These are phyloP conservation scores for Trichomalopsis sarcophagae DNA, from an alignment of 1,140 invertebrate species.

Conservation along the genomic window DNA sequence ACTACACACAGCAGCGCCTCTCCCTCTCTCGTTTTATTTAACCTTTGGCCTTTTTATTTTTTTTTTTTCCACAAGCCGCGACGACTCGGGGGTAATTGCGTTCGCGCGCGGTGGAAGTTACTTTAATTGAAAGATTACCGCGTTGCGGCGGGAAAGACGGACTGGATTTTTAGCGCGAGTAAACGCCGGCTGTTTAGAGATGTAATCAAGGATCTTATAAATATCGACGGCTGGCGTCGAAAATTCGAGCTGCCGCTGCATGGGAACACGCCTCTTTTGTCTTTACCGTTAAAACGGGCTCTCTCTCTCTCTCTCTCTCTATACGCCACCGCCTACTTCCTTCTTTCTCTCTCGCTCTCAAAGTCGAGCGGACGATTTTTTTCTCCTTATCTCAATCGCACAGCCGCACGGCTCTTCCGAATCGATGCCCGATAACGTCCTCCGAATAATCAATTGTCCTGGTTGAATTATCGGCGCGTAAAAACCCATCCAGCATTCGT, in stretches of 20 bases:
- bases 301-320: background rate
- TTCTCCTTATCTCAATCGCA: background rate
- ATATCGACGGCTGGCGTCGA: background rate
- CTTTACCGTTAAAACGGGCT: slow-evolving; percentile 29
- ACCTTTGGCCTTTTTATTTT: slow-evolving; percentile 41
- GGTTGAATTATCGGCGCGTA: background rate
- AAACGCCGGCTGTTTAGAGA: background rate
- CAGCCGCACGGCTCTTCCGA: background rate
- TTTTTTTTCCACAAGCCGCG: slow-evolving; percentile 24
- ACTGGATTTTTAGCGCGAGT: background rate
- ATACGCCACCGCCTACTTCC: background rate
- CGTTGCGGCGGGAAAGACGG: background rate
- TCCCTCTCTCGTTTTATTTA: slow-evolving; percentile 17
- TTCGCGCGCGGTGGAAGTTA: slow-evolving; percentile 31
- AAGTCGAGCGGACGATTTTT: background rate
- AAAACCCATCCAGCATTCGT: background rate
- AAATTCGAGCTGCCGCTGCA: background rate
- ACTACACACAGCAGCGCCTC: background rate
- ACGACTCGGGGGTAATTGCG: slow-evolving; percentile 9
- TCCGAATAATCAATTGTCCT: background rate
- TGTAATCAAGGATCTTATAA: background rate
- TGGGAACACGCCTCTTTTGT: background rate
- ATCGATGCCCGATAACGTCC: slow-evolving; percentile 5
- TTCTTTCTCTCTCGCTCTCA: background rate
- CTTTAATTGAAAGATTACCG: slow-evolving; percentile 52